Percentiles rank a stretch among this genome's conserved stretches.
Evolutionary conservation across 2,113 vertebrate species (phyloP).

Genomic region (Copsychus sechellarum): DNA sequence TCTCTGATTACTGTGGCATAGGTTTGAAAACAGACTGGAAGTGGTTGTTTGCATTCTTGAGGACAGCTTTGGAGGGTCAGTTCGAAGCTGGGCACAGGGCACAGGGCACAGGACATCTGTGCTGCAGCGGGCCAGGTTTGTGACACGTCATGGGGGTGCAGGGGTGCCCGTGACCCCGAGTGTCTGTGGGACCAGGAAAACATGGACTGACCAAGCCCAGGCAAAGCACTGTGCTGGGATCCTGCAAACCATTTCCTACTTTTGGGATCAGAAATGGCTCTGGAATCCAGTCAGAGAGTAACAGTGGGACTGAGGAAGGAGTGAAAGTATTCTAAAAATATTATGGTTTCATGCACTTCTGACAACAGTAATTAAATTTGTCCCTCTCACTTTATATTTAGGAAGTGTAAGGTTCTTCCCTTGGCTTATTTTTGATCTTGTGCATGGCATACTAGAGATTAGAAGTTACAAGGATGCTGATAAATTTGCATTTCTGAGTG

Average conservation of each 20-base stretch:
- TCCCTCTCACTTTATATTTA: not conserved
- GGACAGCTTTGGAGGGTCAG: not conserved
- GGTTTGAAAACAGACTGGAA: not conserved
- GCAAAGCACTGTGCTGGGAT: not conserved
- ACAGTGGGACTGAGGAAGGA: not conserved
- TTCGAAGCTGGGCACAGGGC: accelerated
- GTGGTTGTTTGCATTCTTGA: not conserved
- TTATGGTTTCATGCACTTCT: not conserved
- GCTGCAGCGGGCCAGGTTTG: accelerated
- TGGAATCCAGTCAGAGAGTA: not conserved
- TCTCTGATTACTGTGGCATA: not conserved
- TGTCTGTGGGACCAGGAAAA: not conserved
- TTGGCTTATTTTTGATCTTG: not conserved
- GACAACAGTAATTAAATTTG: not conserved
- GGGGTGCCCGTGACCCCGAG: not conserved
- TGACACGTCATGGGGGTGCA: accelerated
- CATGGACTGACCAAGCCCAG: not conserved
- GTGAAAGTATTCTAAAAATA: not conserved
- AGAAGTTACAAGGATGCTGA: not conserved
- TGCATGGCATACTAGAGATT: not conserved
- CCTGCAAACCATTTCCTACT: not conserved
- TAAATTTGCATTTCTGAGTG: conserved; percentile 19
- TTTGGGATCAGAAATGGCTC: not conserved
- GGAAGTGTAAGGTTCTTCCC: not conserved
- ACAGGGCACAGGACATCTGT: accelerated